phyloP scores from a whole-genome alignment of 2,888 invertebrate genomes.

The Quadroppia sp. region DNA sequence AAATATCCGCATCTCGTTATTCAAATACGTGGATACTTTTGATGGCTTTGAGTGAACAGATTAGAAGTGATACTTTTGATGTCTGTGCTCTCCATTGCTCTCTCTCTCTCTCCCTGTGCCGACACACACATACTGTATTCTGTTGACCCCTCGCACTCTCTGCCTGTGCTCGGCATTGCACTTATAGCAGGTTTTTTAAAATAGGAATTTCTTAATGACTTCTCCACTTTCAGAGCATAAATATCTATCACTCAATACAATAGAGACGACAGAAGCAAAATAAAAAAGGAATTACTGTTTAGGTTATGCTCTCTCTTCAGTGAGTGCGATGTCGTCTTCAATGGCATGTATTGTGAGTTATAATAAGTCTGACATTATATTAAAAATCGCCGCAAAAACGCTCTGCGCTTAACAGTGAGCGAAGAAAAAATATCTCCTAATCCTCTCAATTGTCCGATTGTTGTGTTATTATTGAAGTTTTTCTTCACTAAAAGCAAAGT shows the following conservation, averaged over 20 bases:
- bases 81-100: conserved; percentile 6
- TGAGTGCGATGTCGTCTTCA: too few relatives aligned
- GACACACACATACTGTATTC: not conserved
- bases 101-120: not conserved
- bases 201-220: not conserved
- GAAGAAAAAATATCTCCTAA: conserved; percentile 22
- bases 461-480: conserved; percentile 17
- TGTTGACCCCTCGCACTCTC: not conserved
- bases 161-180: not conserved
- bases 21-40: conserved; percentile 17
- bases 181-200: not conserved
- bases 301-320: too few relatives aligned
- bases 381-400: not conserved
- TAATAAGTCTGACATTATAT: not conserved
- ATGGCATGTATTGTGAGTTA: not conserved
- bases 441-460: not conserved
- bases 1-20: conserved; percentile 3
- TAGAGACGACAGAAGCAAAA: too few relatives aligned
- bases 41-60: conserved; percentile 5
- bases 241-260: not conserved
- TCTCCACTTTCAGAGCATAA: conserved; percentile 19
- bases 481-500: not conserved
- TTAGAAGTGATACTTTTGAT: conserved; percentile 34
- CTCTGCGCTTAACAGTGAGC: conserved; percentile 1
- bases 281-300: too few relatives aligned